Evolutionary conservation across 2,113 vertebrate species (phyloP), one percentile per base, ranked within the genome.

Genomic region (Passer montanus): DNA sequence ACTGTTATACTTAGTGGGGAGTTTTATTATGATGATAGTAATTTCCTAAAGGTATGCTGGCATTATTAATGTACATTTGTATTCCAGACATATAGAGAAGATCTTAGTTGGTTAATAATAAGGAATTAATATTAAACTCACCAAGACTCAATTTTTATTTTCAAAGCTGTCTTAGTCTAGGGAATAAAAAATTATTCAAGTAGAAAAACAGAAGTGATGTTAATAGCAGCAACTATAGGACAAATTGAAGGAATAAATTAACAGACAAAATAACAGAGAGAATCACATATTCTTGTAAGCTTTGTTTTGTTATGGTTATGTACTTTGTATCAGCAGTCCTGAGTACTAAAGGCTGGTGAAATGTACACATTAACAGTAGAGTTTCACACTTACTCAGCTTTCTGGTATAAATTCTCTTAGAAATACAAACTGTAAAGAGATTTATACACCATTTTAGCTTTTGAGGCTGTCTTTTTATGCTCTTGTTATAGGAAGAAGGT

Each of bases 181-280:
- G 84, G 87, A 94, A 91, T 69, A 91, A 77, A 15, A 83, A 95
- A 74, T 85, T 50, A 90, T 77, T 92, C 53, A 83, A 59, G 49
- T 26, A 62, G 46, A 49, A 91, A 87, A 79, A 17, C 15, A 73
- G 28, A 85, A 91, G 35, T 35, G 11, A 72, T 53, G 49, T 52
- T 84, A 89, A 85, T 39, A 91, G 16, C 21, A 85, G 62, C 37
- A 60, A 76, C 60, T 81, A 3, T 59, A 87, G 78, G 46, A 55
- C 28, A 87, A 91, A 90, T 49, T 62, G 63, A 83, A 91, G 58
- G 53, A 76, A 85, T 14, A 91, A 91, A 95, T 91, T 50, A 91
- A 64, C 41, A 85, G 62, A 55, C 44, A 67, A 84, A 92, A 72
- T 2, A 85, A 22, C 21, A 59, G 52, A 68, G 60, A 81, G 8